Percentiles rank a stretch among this genome's conserved stretches.
These are phyloP conservation scores for Gulo gulo DNA, from an alignment of 2,113 vertebrate species.

Conservation along the genomic window DNA sequence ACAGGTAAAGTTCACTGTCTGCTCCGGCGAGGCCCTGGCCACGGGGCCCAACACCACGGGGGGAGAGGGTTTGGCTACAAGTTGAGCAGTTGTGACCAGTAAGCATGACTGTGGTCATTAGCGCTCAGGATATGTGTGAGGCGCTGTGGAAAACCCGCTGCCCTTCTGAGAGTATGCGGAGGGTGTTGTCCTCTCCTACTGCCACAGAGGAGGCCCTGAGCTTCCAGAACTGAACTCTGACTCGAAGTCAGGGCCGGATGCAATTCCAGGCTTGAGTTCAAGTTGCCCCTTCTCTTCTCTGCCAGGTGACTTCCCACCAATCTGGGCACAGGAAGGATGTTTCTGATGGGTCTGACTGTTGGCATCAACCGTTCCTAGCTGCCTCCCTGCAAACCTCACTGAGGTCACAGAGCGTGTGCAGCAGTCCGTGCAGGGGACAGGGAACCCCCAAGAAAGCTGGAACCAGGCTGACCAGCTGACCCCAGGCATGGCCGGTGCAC, in stretches of 20 bases:
- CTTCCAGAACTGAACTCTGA: background rate
- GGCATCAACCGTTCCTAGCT: too few relatives aligned
- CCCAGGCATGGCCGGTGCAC: rapidly evolving
- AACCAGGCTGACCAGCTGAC: too few relatives aligned
- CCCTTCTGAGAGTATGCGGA: background rate
- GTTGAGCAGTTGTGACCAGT: slow-evolving; percentile 31
- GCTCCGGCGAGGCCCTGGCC: rapidly evolving
- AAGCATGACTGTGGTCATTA: background rate
- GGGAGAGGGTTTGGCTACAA: slow-evolving; percentile 45
- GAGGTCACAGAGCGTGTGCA: background rate
- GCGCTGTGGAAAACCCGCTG: background rate
- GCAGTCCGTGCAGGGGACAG: rapidly evolving
- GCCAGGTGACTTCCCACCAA: background rate
- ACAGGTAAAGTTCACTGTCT: slow-evolving; percentile 65
- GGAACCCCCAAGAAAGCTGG: rapidly evolving
- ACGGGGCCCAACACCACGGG: rapidly evolving
- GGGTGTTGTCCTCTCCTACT: background rate
- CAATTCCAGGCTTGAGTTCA: background rate
- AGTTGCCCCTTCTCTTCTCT: background rate
- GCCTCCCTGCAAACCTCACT: background rate
- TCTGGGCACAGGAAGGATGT: background rate
- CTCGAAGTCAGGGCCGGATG: background rate
- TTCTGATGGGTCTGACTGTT: background rate
- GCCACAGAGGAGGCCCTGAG: background rate
- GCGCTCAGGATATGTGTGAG: rapidly evolving